These are phyloP conservation scores for Ciconia boyciana DNA, from an alignment of 2,113 vertebrate species.

Conservation along the genomic window DNA sequence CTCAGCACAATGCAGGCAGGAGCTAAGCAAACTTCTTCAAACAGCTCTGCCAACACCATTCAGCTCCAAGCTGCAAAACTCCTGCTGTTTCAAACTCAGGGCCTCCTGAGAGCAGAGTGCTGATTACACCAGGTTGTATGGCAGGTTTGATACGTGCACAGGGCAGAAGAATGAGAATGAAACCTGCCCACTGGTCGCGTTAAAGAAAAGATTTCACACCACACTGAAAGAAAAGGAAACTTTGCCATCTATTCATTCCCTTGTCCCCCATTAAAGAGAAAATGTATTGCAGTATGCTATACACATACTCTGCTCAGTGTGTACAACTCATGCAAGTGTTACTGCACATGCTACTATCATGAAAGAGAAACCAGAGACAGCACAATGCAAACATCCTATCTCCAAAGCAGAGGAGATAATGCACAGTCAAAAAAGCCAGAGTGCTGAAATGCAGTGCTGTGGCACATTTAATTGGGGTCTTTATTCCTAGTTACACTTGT, in stretches of 20 bases:
- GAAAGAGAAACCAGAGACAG: not conserved
- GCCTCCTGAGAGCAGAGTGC: slow-evolving; percentile 40
- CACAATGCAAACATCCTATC: not conserved
- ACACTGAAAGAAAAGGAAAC: not conserved
- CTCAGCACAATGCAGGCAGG: slow-evolving; percentile 18
- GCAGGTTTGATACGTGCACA: not conserved
- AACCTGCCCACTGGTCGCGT: not conserved
- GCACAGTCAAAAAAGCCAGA: not conserved
- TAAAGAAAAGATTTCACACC: not conserved
- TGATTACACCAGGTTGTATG: not conserved
- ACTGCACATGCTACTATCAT: not conserved
- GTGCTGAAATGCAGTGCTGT: not conserved
- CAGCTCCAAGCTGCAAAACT: slow-evolving; percentile 6
- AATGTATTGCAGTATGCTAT: not conserved
- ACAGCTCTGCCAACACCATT: slow-evolving; percentile 48
- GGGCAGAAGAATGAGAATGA: not conserved
- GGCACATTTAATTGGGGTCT: accelerated
- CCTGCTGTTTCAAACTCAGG: slow-evolving; percentile 6
- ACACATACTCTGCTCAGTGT: not conserved
- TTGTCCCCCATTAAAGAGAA: not conserved
- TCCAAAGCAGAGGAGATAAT: not conserved
- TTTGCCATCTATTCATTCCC: not conserved
- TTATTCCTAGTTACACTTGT: not conserved
- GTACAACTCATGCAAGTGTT: not conserved
- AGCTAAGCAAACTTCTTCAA: slow-evolving; percentile 43